phyloP scores from a whole-genome alignment of 2,113 vertebrate genomes.

The Microtus montanus region DNA sequence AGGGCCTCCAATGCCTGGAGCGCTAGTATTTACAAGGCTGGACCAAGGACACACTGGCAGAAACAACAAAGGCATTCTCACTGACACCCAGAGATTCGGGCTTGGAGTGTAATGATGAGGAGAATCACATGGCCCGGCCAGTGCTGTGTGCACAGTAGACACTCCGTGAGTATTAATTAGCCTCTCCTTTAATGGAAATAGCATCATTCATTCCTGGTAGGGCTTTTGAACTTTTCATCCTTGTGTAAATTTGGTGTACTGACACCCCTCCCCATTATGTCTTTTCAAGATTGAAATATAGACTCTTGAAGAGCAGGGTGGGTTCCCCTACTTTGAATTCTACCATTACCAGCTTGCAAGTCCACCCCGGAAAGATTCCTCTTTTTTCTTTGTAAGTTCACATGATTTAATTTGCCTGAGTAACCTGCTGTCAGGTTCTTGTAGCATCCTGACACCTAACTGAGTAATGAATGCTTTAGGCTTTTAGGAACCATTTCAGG shows the following conservation, averaged over 20 bases:
- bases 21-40: not conserved
- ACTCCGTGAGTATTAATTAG: not conserved
- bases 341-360: not conserved
- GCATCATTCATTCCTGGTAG: constrained; percentile 38
- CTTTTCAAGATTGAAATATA: constrained; percentile 55
- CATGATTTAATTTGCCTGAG: constrained; percentile 68
- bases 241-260: constrained; percentile 57
- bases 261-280: constrained; percentile 30
- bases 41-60: not conserved
- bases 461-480: constrained; percentile 75
- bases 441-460: constrained; percentile 57
- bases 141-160: not conserved
- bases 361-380: constrained; percentile 15
- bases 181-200: constrained; percentile 40
- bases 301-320: not conserved
- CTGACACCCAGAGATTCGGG: not conserved
- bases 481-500: constrained; percentile 70
- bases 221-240: constrained; percentile 52
- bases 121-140: not conserved
- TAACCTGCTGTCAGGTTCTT: constrained; percentile 73
- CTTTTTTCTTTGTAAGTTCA: constrained; percentile 32
- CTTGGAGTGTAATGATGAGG: not conserved
- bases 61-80: not conserved
- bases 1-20: not conserved
- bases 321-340: constrained; percentile 12